Conservation (phyloP, 2,888 invertebrate species). For the Sthenelais limicola region DNA sequence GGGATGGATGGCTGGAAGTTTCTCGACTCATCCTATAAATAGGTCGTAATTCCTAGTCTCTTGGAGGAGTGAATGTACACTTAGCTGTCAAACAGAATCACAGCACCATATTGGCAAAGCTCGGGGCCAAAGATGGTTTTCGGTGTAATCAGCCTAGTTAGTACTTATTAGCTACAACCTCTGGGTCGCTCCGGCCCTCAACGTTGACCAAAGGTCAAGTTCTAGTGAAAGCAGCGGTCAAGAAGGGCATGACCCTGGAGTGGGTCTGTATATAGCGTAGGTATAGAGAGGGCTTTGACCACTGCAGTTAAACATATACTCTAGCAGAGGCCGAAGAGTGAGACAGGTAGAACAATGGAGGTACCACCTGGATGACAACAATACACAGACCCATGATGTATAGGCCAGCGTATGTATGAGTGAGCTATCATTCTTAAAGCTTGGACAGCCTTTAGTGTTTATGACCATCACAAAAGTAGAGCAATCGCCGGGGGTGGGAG, state of each 20-base stretch:
- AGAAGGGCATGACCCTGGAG: slow-evolving; percentile 30
- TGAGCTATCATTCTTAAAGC: slow-evolving; percentile 21
- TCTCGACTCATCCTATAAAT: no score
- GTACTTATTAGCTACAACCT: slow-evolving; percentile 23
- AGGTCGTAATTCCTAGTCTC: no score
- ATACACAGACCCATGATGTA: slow-evolving; percentile 17
- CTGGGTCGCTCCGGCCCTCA: slow-evolving; percentile 10
- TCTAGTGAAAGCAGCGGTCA: slow-evolving; percentile 8
- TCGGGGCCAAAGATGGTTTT: background rate
- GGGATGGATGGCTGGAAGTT: no score
- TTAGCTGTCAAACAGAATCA: slow-evolving; percentile 21
- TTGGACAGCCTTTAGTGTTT: slow-evolving; percentile 21
- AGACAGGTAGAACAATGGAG: slow-evolving; percentile 22
- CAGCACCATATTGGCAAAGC: background rate
- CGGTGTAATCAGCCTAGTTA: slow-evolving; percentile 14
- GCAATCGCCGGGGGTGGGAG: no score
- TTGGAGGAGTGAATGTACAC: no score
- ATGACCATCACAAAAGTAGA: no score
- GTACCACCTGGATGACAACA: slow-evolving; percentile 15
- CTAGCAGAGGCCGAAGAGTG: no score
- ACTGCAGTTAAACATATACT: slow-evolving; percentile 2
- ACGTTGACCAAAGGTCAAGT: slow-evolving; percentile 18
- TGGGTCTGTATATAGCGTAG: no score
- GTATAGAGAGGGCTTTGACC: slow-evolving; percentile 21
- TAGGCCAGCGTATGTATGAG: background rate